Base-by-base conservation (phyloP, 2,888 invertebrate species). In the Agonopterix subpropinquella region DNA sequence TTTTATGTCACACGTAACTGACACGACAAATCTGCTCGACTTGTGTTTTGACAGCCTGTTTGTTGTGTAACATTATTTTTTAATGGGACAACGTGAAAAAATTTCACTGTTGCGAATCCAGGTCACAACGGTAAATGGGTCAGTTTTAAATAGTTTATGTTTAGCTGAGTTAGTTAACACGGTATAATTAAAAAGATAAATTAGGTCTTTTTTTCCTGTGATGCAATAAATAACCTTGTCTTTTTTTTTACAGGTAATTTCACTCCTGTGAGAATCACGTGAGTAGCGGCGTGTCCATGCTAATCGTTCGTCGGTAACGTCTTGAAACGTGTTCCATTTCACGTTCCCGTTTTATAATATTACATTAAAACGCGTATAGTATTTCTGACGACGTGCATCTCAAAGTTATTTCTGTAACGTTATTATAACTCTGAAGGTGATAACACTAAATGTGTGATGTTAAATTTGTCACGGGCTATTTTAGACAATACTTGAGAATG, bases 391-490 rank as follows among this genome's bases (percentile, higher is more conserved):
- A 59, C 66, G 65, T 77, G 71, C 74, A 77, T 65, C 70, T 69
- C 65, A 49, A 61, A 49, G 72, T 78, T 86, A 84, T 85, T 84
- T 74, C 47, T 7, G 65, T 73, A 72, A 64, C 63, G 70, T 78
- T 82, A 83, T 81, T 81, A 77, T 72, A 72, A 63, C 70, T 69
- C 69, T 70, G 86, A 87, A 87, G 87, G 85, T 84, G 77, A 84
- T 80, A 78, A 70, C 69, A 71, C 76, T 73, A 71, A 76, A 74
- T 66, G 65, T 36, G 72, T 71, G 57, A 65, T 67, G 77, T 78
- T 86, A 85, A 77, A 74, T 80, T 77, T 76, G 80, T 82, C 80
- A 64, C 73, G 55, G 60, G 67, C 69, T 84, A 86, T 84, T 87
- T 84, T 78, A 52, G 70, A 73, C 67, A 70, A 67, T 72, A 62